A percentile compares a stretch with the other conserved stretches of the same genome.
phyloP scores from a whole-genome alignment of 1,140 invertebrate genomes.

The Diabrotica undecimpunctata region DNA sequence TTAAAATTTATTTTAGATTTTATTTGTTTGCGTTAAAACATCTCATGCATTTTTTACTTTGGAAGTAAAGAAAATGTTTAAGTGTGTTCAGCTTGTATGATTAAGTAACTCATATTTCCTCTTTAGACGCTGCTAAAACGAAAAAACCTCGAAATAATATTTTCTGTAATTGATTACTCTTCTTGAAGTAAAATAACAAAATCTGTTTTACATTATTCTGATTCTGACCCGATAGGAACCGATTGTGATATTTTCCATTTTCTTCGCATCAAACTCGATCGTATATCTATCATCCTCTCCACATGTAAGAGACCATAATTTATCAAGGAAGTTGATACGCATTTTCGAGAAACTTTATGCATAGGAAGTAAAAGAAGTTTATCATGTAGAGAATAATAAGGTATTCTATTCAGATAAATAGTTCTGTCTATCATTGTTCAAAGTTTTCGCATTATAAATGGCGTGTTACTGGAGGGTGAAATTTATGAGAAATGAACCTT shows the following conservation, averaged over 20 bases:
- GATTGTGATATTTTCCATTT: slow-evolving; percentile 3
- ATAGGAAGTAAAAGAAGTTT: slow-evolving; percentile 33
- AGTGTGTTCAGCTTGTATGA: too few relatives aligned
- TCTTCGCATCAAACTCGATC: background rate
- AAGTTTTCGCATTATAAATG: slow-evolving; percentile 42
- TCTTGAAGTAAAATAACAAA: background rate
- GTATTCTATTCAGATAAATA: slow-evolving; percentile 42
- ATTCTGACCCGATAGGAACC: background rate
- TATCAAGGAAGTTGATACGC: slow-evolving; percentile 14
- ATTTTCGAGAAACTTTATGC: slow-evolving; percentile 16
- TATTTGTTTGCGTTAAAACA: too few relatives aligned
- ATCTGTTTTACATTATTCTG: background rate
- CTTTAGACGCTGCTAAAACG: too few relatives aligned
- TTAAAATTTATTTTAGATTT: too few relatives aligned
- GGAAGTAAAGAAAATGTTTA: too few relatives aligned
- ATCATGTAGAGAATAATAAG: slow-evolving; percentile 43
- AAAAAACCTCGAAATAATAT: too few relatives aligned
- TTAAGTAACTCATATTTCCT: too few relatives aligned
- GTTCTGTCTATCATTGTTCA: slow-evolving; percentile 44
- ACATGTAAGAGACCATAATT: slow-evolving; percentile 10
- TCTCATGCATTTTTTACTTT: too few relatives aligned
- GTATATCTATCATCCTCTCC: slow-evolving; percentile 9
- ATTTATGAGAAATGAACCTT: slow-evolving; percentile 44
- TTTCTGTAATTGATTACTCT: background rate
- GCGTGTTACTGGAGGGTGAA: slow-evolving; percentile 33